Base-by-base conservation (phyloP, 2,797 vertebrate species). In the Tenualosa ilisha region DNA sequence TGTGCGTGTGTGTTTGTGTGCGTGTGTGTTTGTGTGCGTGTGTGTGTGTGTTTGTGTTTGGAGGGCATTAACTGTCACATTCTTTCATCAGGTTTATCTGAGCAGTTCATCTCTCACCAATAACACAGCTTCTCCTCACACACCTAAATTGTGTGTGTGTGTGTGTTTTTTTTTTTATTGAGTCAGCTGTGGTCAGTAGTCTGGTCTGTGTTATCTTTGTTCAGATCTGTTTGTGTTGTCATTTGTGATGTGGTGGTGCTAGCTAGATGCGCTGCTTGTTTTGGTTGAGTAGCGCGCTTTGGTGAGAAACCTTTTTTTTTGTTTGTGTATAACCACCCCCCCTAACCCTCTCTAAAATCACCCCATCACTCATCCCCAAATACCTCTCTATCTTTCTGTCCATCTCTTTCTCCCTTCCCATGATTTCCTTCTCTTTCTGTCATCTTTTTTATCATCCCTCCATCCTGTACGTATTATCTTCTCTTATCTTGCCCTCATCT, bases 71-170 rank as follows among this genome's bases (percentile, higher is more conserved):
- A 46, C 72, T 79, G 72, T 6, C 65, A 65, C 65, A 15, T 17
- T 79, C 37, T 46, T 40, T 22, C 72, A 79, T 46, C 17, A 79
- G 37, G 37, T 79, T 79, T 79, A 79, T 79, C 72, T 79, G 15
- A 79, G 13, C 72, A 46, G 72, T 51, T 37, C 72, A 54, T 50
- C 72, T 79, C 72, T 22, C 37, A 46, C 72, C 72, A 51, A 75
- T 26, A 59, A 24, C 31, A 49, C 51, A 85, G 46, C 88, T 89
- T 84, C 88, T 89, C 68, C 22, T 87, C 86, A 86, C 86, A 86
- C 88, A 87, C 17, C 40, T 37, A 61, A 26, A 24, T 56, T 20
- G 54, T 20, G 20, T 56, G 50, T 51, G 24, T 31, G 31, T 31
- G 31, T n/a, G n/a, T n/a, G 31, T 72, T 79, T 82, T 83, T 63